Base-by-base conservation (phyloP, 2,797 vertebrate genomes). In the Rhinogobio ventralis region DNA sequence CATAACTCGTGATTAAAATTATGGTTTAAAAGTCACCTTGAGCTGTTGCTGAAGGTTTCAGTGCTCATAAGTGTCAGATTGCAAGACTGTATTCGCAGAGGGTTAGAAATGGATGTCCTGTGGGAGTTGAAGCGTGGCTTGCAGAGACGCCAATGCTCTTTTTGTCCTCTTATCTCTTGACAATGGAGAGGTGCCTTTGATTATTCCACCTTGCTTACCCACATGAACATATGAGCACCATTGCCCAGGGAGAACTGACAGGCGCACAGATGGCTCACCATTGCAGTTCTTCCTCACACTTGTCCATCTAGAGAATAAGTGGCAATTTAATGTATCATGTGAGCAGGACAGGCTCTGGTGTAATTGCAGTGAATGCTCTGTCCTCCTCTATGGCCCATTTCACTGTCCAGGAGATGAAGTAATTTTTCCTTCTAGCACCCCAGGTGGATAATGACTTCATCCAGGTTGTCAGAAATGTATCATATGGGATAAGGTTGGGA, bases 241-340 rank as follows among this genome's bases (percentile, higher is more conserved):
- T 81, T 81, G 39, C 53, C 67, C 36, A 46, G 36, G 36, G 49
- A 45, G 19, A 72, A 57, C 10, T 60, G 79, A 30, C 67, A 81
- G 53, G 28, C 36, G 55, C 20, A 28, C 69, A 82, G 39, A 82
- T 82, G 80, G 53, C 55, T 73, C 10, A 60, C 36, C 53, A 49
- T 49, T 36, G 23, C 69, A 74, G 69, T 64, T 74, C 39, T 45
- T 55, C 28, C 53, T 74, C 49, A 60, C n/a, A 67, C 36, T 49
- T 82, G 79, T 87, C 53, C 66, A 76, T 73, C 13, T 60, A 64
- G 33, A 46, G 7, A 49, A 53, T 84, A 57, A 46, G 42, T 84
- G 78, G 33, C 36, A 39, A 68, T 74, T 66, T 79, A 66, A 73
- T 74, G 36, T 55, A 15, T 39, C 9, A 15, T 67, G 62, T 77